Conservation (phyloP, 2,113 vertebrate species). For the Rallus limicola region DNA sequence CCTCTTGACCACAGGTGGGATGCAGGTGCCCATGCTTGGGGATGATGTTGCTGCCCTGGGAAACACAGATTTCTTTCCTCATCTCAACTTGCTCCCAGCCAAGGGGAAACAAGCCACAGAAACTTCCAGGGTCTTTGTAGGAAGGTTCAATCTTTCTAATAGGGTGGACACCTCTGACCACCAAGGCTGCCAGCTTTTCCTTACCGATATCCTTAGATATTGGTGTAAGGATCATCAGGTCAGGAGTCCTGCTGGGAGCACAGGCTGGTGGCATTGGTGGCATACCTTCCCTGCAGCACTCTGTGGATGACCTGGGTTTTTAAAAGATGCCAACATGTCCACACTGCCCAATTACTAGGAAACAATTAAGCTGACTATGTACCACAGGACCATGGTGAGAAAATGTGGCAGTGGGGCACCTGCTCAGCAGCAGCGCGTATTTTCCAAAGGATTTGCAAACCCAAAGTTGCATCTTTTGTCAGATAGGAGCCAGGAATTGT, state of each 20-base stretch:
- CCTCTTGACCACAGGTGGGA: neutral
- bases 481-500: neutral
- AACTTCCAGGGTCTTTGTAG: neutral
- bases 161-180: neutral
- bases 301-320: neutral
- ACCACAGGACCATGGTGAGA: neutral
- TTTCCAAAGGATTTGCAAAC: neutral
- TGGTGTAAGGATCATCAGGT: neutral
- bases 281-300: neutral
- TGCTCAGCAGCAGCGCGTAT: rapidly evolving
- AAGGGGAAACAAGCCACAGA: neutral
- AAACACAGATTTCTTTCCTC: neutral
- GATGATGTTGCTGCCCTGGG: neutral
- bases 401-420: neutral
- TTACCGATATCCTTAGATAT: rapidly evolving
- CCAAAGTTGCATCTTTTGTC: rapidly evolving
- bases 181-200: rapidly evolving
- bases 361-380: neutral
- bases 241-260: neutral
- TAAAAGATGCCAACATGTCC: neutral
- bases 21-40: rapidly evolving
- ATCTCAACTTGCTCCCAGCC: neutral
- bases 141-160: neutral
- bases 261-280: rapidly evolving
- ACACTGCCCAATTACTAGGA: neutral